A percentile compares a stretch with the other conserved stretches of the same genome.
These are phyloP conservation scores for Venusia cambrica DNA, from an alignment of 2,888 invertebrate genomes.

Conservation along the genomic window DNA sequence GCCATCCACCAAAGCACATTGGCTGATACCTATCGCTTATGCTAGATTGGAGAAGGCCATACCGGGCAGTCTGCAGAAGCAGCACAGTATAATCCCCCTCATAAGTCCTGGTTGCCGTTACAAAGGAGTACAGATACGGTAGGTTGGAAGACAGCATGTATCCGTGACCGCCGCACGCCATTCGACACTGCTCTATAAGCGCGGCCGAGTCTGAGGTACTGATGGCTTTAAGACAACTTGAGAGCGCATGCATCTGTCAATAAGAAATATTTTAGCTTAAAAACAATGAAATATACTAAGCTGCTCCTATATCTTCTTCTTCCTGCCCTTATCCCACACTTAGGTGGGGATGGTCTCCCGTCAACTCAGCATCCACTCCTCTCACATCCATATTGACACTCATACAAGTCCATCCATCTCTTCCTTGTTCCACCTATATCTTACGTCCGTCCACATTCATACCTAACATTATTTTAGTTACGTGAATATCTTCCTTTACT, in stretches of 20 bases:
- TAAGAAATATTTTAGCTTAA: not conserved
- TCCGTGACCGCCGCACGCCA: slow-evolving; percentile 97
- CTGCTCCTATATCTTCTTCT: no score
- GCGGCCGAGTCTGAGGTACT: slow-evolving; percentile 86
- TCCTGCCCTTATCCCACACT: no score
- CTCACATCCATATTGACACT: no score
- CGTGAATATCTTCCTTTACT: no score
- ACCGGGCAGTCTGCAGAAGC: slow-evolving; percentile 92
- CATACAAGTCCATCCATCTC: no score
- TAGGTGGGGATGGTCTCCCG: no score
- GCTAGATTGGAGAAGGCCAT: slow-evolving; percentile 1
- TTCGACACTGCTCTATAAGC: slow-evolving; percentile 90
- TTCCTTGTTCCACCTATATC: no score
- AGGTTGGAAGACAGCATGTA: slow-evolving; percentile 93
- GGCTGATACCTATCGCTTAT: no score
- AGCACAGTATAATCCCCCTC: slow-evolving; percentile 98
- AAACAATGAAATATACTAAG: not conserved
- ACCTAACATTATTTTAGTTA: no score
- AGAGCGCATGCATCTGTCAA: slow-evolving; percentile 91
- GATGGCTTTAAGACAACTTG: slow-evolving; percentile 94
- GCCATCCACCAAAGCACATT: no score
- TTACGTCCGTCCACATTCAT: no score
- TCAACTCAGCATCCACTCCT: no score
- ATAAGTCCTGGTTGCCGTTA: slow-evolving; percentile 94
- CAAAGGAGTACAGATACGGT: slow-evolving; percentile 89